Base-by-base conservation (phyloP, 2,113 vertebrate species). In the Bufo gargarizans region DNA sequence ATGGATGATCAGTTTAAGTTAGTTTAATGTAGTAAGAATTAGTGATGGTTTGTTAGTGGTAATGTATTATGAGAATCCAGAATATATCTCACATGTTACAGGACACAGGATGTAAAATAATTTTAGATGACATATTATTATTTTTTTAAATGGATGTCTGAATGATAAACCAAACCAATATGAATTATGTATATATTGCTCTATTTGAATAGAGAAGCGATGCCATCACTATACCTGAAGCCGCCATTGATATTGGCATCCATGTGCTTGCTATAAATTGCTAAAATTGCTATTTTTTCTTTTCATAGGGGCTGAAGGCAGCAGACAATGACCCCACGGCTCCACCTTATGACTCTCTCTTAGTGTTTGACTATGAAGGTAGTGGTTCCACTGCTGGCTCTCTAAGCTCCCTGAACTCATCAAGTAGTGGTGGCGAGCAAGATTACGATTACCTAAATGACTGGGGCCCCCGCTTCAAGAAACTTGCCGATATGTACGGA, bases 361-460 rank as follows among this genome's bases (percentile, higher is more conserved):
- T 99, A 91, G 98, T 99, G 91, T 99, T 99, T 86, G 98, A 99
- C 94, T 99, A 99, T 7, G 98, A 99, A 93, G 98, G 98, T 92
- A 98, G 97, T 0, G 97, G 97, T 89, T 99, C 98, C 90, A 98
- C 97, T 0, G 98, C 98, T 2, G 98, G 98, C 81, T 99, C 98
- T 82, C 94, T 99, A 92, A 99, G 98, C 94, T 99, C 98, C 78
- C 97, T 99, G 90, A 98, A 97, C 94, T 99, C 98, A 72, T 99
- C 97, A 83, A 99, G 98, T 96, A 99, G 97, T 90, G 98, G 97
- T 67, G 97, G 98, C 0, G 98, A 99, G 94, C 98, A 99, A 94
- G 98, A 99, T 96, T 99, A 99, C 94, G 98, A 99, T 94, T 99
- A 99, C 95, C 97, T 99, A 95, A 99, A 97, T 91, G 97, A 99